Percentiles rank a stretch among this genome's conserved stretches.
phyloP scores from a whole-genome alignment of 1,140 invertebrate genomes.

The Bombus breviceps region DNA sequence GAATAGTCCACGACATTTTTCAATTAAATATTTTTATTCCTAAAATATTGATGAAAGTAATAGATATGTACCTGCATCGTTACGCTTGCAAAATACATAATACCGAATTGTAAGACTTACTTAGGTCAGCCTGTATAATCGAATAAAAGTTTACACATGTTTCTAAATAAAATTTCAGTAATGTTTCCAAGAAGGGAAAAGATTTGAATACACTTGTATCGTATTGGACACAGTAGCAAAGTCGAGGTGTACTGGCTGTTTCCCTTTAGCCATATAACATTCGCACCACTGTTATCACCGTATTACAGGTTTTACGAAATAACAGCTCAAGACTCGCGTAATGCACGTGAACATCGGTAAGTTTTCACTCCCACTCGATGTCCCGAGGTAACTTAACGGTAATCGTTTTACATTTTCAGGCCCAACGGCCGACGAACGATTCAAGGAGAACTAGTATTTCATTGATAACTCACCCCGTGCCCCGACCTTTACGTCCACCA shows the following conservation, averaged over 20 bases:
- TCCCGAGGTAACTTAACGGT: conserved; percentile 61
- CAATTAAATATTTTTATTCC: no score
- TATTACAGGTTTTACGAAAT: conserved; percentile 48
- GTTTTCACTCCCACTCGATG: conserved; percentile 7
- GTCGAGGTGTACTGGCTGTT: background rate
- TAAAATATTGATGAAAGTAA: background rate
- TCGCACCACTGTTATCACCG: conserved; percentile 38
- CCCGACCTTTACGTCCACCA: background rate
- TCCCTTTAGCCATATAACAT: background rate
- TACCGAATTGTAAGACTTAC: no score
- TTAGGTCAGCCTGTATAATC: no score
- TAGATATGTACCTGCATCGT: background rate
- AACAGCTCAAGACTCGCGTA: conserved; percentile 16
- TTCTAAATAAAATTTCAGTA: background rate
- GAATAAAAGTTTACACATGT: background rate
- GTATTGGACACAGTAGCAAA: background rate
- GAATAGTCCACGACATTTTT: no score
- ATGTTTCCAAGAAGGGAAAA: background rate
- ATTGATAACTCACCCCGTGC: conserved; percentile 63
- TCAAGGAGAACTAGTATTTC: conserved; percentile 48
- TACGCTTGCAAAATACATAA: background rate
- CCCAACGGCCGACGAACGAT: conserved; percentile 18
- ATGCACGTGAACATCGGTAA: conserved; percentile 25
- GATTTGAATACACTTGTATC: background rate
- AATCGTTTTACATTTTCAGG: conserved; percentile 38